Evolutionary conservation across 1,140 invertebrate genomes (phyloP).

Genomic region (Drosophila watanabei): DNA sequence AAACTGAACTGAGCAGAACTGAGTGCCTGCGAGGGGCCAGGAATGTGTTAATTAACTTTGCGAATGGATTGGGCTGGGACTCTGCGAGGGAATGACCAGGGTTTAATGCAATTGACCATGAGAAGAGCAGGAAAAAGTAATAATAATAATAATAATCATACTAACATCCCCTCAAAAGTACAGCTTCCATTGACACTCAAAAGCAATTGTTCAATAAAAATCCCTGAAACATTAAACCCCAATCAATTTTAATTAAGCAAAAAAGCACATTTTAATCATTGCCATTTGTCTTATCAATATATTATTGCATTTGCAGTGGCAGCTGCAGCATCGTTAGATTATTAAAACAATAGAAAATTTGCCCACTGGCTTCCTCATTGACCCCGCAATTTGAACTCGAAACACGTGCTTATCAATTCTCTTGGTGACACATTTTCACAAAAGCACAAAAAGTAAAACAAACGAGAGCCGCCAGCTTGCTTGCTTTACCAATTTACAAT

Average conservation of each 20-base stretch:
- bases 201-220: neutral
- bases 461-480: neutral
- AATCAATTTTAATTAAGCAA: constrained; percentile 34
- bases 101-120: constrained; percentile 11
- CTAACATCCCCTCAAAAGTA: neutral
- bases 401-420: constrained; percentile 79
- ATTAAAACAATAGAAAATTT: constrained; percentile 67
- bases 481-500: constrained; percentile 36
- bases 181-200: constrained; percentile 2
- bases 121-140: neutral
- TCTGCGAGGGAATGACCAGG: neutral
- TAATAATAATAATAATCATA: neutral
- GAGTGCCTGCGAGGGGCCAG: constrained; percentile 9
- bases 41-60: constrained; percentile 61
- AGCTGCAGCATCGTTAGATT: constrained; percentile 48
- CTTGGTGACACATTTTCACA: constrained; percentile 66
- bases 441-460: constrained; percentile 5
- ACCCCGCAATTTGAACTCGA: constrained; percentile 64
- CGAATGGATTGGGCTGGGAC: constrained; percentile 13
- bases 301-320: constrained; percentile 44
- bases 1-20: neutral
- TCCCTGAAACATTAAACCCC: neutral
- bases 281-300: constrained; percentile 39
- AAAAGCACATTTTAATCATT: constrained; percentile 16
- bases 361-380: constrained; percentile 63